Evolutionary conservation across 2,113 vertebrate species (phyloP), one percentile per base, ranked within the genome.

Genomic region (Macquaria ambigua): DNA sequence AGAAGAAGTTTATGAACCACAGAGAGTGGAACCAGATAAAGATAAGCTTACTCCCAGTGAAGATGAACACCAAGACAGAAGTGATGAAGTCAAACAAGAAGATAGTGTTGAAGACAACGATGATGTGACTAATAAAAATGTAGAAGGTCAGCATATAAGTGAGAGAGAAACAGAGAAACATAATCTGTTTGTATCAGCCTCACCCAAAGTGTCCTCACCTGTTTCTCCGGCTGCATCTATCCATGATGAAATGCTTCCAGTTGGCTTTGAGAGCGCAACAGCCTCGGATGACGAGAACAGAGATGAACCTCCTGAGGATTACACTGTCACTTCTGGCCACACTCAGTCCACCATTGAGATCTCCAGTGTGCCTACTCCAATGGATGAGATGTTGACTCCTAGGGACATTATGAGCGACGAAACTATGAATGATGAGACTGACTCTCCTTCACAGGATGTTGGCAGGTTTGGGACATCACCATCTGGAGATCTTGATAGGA

Each of bases 331-430:
- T 48, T 98, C 97, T 16, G 97, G 97, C 74, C 97, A 97, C 55
- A 97, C 97, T 50, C 97, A 97, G 83, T 99, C 97, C n/a, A 98
- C 97, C 61, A 97, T 97, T 25, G 97, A 99, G 94, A 97, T 98
- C 87, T 98, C 97, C 53, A 98, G 97, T 90, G 97, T 97, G 83
- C 97, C 97, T 66, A 97, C 98, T 64, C 97, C 97, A n/a, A 96
- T 98, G 95, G 98, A 99, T 90, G 97, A 97, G 87, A 98, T 98
- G 98, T 97, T 97, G 2, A 99, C 97, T 77, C 97, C 98, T 5
- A 96, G 96, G 1, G 97, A 99, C 46, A 93, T 97, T 64, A 97
- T 97, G 96, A 98, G 97, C 23, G 97, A 99, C 41, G 97, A 98
- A 95, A 97, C 95, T 74, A 97, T 96, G 81, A 97, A 98, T n/a